These are phyloP conservation scores for Anthophora plumipes DNA, from an alignment of 2,888 invertebrate genomes.

Conservation along the genomic window DNA sequence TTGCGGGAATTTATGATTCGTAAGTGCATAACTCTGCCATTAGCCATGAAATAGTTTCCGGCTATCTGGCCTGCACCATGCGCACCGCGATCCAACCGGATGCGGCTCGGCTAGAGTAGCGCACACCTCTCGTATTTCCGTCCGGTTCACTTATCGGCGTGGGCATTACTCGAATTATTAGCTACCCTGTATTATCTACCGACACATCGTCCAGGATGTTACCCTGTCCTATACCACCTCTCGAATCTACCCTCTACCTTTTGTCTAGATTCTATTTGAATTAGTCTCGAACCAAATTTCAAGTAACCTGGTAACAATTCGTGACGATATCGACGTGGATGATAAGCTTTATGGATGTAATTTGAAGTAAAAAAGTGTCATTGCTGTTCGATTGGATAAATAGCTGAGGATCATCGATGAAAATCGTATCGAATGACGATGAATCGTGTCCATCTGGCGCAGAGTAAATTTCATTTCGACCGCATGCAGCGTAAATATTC, in stretches of 20 bases:
- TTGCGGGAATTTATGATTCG: conserved; percentile 78
- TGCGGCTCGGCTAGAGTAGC: conserved; percentile 33
- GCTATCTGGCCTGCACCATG: conserved; percentile 68
- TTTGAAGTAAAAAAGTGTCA: no score
- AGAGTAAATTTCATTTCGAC: conserved; percentile 47
- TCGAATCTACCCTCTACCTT: not conserved
- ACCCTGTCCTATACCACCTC: not conserved
- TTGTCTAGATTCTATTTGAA: no score
- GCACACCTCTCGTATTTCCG: conserved; percentile 65
- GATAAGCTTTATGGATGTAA: no score
- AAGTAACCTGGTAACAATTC: no score
- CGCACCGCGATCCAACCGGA: conserved; percentile 57
- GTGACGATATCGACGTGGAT: no score
- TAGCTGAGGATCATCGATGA: no score
- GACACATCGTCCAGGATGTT: conserved; percentile 22
- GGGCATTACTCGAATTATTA: conserved; percentile 71
- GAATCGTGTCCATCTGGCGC: not conserved
- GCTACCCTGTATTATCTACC: conserved; percentile 44
- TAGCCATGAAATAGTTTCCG: conserved; percentile 79
- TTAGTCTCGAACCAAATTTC: no score
- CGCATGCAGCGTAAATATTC: conserved; percentile 28
- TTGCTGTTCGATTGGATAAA: no score
- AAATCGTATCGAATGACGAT: no score
- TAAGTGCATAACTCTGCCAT: conserved; percentile 78
- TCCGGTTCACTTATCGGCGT: conserved; percentile 68